Evolutionary conservation across 2,888 invertebrate genomes (phyloP), one percentile per base, ranked within the genome.

Genomic region (Kuschelorhynchus macadamiae): DNA sequence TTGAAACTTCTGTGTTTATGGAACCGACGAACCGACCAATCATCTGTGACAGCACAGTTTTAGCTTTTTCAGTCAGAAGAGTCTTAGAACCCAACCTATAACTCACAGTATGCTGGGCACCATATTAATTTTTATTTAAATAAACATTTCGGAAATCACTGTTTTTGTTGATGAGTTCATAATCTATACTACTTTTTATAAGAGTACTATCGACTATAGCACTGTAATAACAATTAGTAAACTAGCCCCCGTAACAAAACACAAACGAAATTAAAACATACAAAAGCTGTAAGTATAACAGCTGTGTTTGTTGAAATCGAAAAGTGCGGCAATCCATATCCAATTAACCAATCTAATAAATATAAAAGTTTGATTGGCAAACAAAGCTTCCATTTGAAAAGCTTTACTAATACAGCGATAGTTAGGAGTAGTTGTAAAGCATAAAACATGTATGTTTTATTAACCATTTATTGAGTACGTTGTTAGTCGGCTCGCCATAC

Each of bases 331-430:
- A 74, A 76, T 75, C 73, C 71, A 72, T 67, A 70, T 74, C 71
- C 76, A 76, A 76, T 76, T 76, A 76, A 74, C 67, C 4, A 64
- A 55, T 69, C 71, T 68, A 76, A 74, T 76, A 76, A 76, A 76
- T 75, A 74, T 65, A 73, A 73, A 73, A 75, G 71, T 74, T 75
- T 75, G 76, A 76, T 76, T 76, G 75, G 75, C 77, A 75, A 75
- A 77, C 76, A 77, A 77, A 73, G 75, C 71, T 41, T 64, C 52
- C 61, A 63, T 70, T 74, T 74, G 72, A 76, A 76, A 75, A 71
- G 74, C 72, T 65, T 67, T 73, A 67, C 75, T 74, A 75, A 76
- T 76, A 76, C 71, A 76, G 74, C 74, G 66, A 74, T 73, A 75
- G 67, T 42, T 17, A 3, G 42, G 8, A 17, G 42, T 71, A 71